phyloP scores from a whole-genome alignment of 2,797 vertebrate genomes.

The Craterocephalus amniculus region DNA sequence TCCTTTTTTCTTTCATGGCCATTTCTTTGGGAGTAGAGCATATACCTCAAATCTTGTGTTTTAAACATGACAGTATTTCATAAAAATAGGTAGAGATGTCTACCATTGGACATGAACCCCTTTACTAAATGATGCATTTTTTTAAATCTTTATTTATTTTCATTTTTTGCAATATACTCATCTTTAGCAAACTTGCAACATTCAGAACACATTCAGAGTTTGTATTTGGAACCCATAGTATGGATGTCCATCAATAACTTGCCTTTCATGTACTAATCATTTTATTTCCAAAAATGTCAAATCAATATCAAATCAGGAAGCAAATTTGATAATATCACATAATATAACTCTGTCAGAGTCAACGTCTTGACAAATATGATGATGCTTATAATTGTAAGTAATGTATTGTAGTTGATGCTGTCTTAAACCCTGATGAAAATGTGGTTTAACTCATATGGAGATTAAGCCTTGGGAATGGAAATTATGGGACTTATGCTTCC shows the following conservation, averaged over 20 bases:
- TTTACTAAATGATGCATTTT: slow-evolving; percentile 54
- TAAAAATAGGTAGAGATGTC: slow-evolving; percentile 37
- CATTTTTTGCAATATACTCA: slow-evolving; percentile 25
- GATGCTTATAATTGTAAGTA: slow-evolving; percentile 25
- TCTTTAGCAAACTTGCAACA: slow-evolving; percentile 34
- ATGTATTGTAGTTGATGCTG: slow-evolving; percentile 32
- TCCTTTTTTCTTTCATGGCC: slow-evolving; percentile 2
- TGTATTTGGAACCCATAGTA: neutral
- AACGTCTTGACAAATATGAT: slow-evolving; percentile 8
- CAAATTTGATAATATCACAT: neutral
- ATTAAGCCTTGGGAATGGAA: slow-evolving; percentile 39
- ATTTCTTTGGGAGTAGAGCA: slow-evolving; percentile 44
- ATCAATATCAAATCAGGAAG: slow-evolving; percentile 3
- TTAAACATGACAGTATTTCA: slow-evolving; percentile 44
- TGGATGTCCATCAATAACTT: neutral
- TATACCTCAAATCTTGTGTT: slow-evolving; percentile 17
- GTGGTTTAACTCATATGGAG: slow-evolving; percentile 43
- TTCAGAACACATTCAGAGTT: slow-evolving; percentile 8
- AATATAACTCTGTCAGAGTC: neutral
- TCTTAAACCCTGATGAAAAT: slow-evolving; percentile 47
- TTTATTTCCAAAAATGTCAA: neutral
- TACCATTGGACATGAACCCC: slow-evolving; percentile 36
- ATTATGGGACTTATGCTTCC: slow-evolving; percentile 38
- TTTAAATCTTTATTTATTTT: slow-evolving; percentile 1
- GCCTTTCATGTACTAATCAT: neutral